Evolutionary conservation across 2,888 invertebrate species (phyloP).

Genomic region (Trachelus stipa): DNA sequence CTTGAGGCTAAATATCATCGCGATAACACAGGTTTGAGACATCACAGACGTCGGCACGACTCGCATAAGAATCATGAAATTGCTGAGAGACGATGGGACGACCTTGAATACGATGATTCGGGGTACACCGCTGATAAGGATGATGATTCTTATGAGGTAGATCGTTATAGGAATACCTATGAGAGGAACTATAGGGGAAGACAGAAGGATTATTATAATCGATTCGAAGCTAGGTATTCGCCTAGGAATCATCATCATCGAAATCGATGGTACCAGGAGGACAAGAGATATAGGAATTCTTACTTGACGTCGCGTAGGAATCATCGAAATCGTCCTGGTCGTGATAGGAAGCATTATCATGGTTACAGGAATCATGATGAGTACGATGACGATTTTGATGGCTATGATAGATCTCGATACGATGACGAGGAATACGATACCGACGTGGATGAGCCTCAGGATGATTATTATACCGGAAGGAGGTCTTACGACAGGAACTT

Average conservation of each 20-base stretch:
- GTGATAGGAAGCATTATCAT: slow-evolving; percentile 26
- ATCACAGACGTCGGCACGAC: slow-evolving; percentile 58
- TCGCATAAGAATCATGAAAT: slow-evolving; percentile 32
- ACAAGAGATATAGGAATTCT: slow-evolving; percentile 27
- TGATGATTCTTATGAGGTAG: slow-evolving; percentile 27
- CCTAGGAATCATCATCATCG: slow-evolving; percentile 9
- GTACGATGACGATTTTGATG: slow-evolving; percentile 14
- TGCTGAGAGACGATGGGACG: slow-evolving; percentile 32
- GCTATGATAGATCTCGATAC: slow-evolving; percentile 5
- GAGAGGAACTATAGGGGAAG: slow-evolving; percentile 27
- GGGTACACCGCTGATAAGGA: slow-evolving; percentile 31
- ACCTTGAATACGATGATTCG: slow-evolving; percentile 37
- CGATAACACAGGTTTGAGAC: slow-evolving; percentile 29
- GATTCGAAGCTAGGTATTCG: slow-evolving; percentile 24
- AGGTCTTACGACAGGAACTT: background rate
- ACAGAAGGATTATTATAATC: slow-evolving; percentile 27
- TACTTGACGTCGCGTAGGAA: slow-evolving; percentile 27
- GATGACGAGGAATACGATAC: slow-evolving; percentile 13
- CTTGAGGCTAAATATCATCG: slow-evolving; percentile 43
- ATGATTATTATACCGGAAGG: slow-evolving; percentile 3
- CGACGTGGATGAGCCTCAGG: slow-evolving; percentile 7
- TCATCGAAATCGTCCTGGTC: slow-evolving; percentile 32
- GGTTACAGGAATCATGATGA: slow-evolving; percentile 18
- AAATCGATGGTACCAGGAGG: background rate
- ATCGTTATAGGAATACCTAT: slow-evolving; percentile 19